Evolutionary conservation across 2,797 vertebrate genomes (phyloP), one percentile per base, ranked within the genome.

Genomic region (Micromesistius poutassou): DNA sequence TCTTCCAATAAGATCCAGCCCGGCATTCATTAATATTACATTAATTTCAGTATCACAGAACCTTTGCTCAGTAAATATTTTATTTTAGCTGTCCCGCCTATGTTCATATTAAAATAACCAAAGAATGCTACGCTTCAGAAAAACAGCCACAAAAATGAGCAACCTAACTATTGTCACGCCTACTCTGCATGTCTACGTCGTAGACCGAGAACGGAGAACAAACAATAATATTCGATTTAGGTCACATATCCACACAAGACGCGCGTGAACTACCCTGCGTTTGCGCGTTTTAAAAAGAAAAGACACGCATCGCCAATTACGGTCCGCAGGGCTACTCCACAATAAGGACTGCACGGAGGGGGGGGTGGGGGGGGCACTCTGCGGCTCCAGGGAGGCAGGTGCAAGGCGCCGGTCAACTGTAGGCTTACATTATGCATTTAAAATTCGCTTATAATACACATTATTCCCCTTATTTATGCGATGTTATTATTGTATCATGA

Each of bases 21-120:
- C 90, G 86, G 88, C 88, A 87, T 85, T 87, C 92, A 94, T 94
- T 93, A 93, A 93, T 94, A 94, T 93, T 93, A 89, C 89, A 94
- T 93, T 91, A 93, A 4, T 90, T 50, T 76, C 84, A 84, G 88
- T 84, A 80, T 78, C 62, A 68, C n/a, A 91, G 82, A 85, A 78
- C 80, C 81, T 87, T 86, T 91, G 87, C 89, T 91, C 87, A 86
- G 87, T 76, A 88, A 81, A 85, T 85, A 82, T 89, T 91, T 91
- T 91, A 89, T 89, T 87, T 90, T 87, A 91, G 88, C 87, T 86
- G 85, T 89, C 86, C 89, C 91, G 88, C 87, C 89, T 88, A 89
- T 91, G 90, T 91, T 92, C 91, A 89, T 90, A 90, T 91, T 87
- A 84, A 86, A 82, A 83, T 90, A 89, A 92, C 92, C 91, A 93